phyloP scores from a whole-genome alignment of 2,797 vertebrate species.

The Typhlichthys eigenmanni region DNA sequence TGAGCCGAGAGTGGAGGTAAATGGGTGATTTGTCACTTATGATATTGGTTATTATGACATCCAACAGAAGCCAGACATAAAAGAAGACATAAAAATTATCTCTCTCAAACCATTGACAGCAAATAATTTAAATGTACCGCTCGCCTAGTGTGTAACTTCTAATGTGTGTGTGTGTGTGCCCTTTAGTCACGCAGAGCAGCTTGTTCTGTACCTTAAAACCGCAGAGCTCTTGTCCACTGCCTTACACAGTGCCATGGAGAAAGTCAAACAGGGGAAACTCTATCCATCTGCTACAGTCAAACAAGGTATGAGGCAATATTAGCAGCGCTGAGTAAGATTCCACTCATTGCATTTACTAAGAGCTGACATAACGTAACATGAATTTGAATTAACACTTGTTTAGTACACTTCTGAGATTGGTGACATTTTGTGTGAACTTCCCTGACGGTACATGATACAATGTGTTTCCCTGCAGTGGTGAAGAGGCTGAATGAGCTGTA shows the following conservation, averaged over 20 bases:
- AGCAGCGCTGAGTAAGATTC: too few species aligned
- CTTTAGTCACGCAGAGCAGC: conserved; percentile 90
- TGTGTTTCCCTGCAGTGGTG: conserved; percentile 78
- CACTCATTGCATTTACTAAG: too few species aligned
- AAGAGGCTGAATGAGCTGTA: conserved; percentile 92
- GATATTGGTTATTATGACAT: neutral
- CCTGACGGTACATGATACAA: too few species aligned
- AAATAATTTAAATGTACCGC: too few species aligned
- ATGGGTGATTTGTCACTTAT: conserved; percentile 8
- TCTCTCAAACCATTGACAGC: too few species aligned
- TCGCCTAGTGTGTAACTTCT: conserved; percentile 14
- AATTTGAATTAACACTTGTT: too few species aligned
- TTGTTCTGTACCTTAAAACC: conserved; percentile 93
- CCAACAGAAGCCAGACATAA: too few species aligned
- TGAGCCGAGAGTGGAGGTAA: conserved; percentile 96
- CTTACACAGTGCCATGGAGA: conserved; percentile 89
- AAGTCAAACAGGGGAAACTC: conserved; percentile 88
- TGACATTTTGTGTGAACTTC: too few species aligned
- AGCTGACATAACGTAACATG: too few species aligned
- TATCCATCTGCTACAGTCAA: conserved; percentile 94
- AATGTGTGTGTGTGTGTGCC: conserved; percentile 13
- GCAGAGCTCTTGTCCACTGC: conserved; percentile 88
- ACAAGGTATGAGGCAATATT: conserved; percentile 77
- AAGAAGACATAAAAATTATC: too few species aligned
- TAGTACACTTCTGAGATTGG: too few species aligned